These are phyloP conservation scores for Glaucopsyche alexis DNA, from an alignment of 2,888 invertebrate genomes.

Conservation along the genomic window DNA sequence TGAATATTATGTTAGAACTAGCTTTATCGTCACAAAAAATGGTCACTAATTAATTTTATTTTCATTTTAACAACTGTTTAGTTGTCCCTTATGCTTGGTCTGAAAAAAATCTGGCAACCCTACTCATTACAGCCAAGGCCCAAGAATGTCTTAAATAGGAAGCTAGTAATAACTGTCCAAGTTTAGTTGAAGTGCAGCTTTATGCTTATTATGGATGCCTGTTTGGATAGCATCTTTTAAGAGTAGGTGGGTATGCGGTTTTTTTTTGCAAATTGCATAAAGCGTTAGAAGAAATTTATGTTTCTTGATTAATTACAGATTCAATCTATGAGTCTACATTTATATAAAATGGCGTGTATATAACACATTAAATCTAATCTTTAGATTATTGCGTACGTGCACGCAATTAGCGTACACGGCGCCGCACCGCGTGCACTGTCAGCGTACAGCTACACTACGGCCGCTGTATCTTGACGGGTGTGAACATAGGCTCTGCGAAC, in stretches of 20 bases:
- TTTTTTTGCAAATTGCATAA: not conserved
- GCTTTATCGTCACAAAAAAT: no score
- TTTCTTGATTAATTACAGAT: not conserved
- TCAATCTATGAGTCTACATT: no score
- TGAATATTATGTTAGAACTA: no score
- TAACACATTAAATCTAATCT: no score
- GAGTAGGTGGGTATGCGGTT: not conserved
- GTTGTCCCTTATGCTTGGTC: no score
- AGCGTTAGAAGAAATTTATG: not conserved
- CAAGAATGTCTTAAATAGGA: conserved; percentile 10
- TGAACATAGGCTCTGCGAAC: no score
- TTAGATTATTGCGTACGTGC: not conserved
- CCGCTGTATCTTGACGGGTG: no score
- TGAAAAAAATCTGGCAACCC: no score
- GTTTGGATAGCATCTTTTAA: not conserved
- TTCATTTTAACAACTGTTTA: no score
- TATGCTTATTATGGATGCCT: not conserved
- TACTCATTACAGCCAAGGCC: not conserved
- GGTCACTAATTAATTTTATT: no score
- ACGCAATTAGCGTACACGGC: conserved; percentile 26
- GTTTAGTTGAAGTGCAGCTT: not conserved
- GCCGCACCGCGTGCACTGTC: conserved; percentile 22
- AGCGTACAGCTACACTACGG: not conserved
- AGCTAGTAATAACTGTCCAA: not conserved
- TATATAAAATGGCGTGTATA: not conserved